These are phyloP conservation scores for Pogona vitticeps DNA, from an alignment of 2,113 vertebrate genomes.

Conservation along the genomic window DNA sequence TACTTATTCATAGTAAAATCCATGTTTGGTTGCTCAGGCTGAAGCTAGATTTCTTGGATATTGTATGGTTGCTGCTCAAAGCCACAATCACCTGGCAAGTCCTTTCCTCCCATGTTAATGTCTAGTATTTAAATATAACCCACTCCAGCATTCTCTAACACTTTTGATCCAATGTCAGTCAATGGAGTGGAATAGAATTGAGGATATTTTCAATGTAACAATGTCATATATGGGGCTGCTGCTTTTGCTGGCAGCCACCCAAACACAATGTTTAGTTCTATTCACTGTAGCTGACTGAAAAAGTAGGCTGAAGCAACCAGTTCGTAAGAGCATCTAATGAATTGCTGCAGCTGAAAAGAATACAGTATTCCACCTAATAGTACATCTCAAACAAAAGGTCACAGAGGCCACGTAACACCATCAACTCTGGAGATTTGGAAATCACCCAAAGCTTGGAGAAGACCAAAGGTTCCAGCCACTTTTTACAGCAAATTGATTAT, in stretches of 20 bases:
- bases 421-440: neutral
- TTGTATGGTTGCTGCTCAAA: neutral
- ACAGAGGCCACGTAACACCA: neutral
- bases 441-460: neutral
- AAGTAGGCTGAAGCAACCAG: no score
- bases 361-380: neutral
- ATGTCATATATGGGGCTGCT: no score
- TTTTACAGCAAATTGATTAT: no score
- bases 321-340: no score
- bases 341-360: no score
- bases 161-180: neutral
- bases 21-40: neutral
- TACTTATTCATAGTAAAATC: neutral
- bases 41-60: neutral
- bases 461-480: no score
- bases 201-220: neutral
- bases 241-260: neutral
- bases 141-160: no score
- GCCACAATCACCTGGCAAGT: neutral
- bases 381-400: neutral
- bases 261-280: neutral
- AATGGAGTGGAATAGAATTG: neutral
- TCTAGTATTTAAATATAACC: neutral
- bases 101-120: no score
- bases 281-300: neutral